Base-by-base conservation (phyloP, 2,888 invertebrate genomes). In the Caenorhabditis doughertyi region DNA sequence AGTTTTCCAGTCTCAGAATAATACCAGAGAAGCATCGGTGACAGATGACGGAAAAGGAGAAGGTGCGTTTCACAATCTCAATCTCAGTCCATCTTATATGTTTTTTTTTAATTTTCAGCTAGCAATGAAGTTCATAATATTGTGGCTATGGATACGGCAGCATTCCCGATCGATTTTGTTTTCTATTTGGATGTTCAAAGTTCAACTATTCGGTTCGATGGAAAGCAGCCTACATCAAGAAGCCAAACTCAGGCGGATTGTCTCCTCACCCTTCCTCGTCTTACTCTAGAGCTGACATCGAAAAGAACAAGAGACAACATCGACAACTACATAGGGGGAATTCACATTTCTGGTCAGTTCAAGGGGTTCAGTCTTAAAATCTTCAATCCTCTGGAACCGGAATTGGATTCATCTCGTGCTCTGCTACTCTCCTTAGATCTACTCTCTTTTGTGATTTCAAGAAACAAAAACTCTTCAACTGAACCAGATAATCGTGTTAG, bases 121-220 rank as follows among this genome's bases (percentile, higher is more conserved):
- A 72, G 70, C n/a, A 65, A 73, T 18, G 82, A 71, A 51, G 79
- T 83, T 23, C 73, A 81, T 53, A 84, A 84, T 27, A 89, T 89
- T n/a, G 89, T 89, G 1, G 88, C 87, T 8, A 87, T 89, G 42
- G 89, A 90, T 87, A 85, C 88, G 83, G 89, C 82, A 27, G 96
- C 97, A 71, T 98, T 99, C 92, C 98, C 98, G 0, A 97, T 99
- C 0, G 98, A 99, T 93, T 97, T 99, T 27, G 96, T 99, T 88
- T 97, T 99, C 51, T 97, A 97, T 93, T 96, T 99, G 93, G 96
- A 97, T 93, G 97, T 98, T 95, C 97, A 98, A 92, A 97, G 98
- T 0, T 97, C 97, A 72, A 96, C 97, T 0, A 96, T 98, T 93
- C 93, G 98, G 79, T 98, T 99, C 93, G 88, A 90, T 44, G 90